Conservation (phyloP, 2,113 vertebrate genomes). For the Acrocephalus kingi region DNA sequence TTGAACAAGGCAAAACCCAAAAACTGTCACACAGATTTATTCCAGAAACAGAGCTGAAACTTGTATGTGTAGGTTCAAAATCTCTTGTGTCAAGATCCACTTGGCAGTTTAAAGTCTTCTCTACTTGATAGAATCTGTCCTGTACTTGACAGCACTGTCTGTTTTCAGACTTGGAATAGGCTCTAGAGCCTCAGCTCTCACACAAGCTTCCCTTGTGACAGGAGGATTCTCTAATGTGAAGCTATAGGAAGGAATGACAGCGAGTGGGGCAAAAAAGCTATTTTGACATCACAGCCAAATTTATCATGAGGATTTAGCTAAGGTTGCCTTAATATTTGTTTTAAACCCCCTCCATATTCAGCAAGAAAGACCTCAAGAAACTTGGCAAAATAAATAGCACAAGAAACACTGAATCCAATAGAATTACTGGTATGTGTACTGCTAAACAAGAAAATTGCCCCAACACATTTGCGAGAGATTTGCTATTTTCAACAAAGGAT, state of each 20-base stretch:
- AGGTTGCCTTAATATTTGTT: neutral
- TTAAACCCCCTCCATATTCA: neutral
- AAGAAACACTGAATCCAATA: neutral
- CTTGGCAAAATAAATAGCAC: slow-evolving; percentile 17
- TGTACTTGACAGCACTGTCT: slow-evolving; percentile 10
- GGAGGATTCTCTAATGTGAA: neutral
- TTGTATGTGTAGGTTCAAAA: slow-evolving; percentile 17
- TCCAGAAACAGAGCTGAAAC: slow-evolving; percentile 28
- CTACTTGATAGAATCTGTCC: neutral
- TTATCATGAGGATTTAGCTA: neutral
- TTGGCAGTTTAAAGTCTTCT: neutral
- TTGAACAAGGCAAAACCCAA: neutral
- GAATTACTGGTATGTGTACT: neutral
- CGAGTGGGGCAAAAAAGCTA: neutral
- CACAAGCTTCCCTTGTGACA: neutral
- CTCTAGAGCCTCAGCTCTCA: neutral
- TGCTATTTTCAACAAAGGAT: neutral
- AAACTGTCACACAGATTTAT: slow-evolving; percentile 20
- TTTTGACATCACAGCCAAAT: neutral
- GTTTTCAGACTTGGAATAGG: slow-evolving; percentile 19
- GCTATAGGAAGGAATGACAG: neutral
- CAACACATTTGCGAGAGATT: neutral
- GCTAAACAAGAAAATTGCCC: neutral
- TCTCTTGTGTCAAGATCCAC: slow-evolving; percentile 22
- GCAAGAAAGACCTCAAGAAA: neutral